Evolutionary conservation across 2,888 invertebrate species (phyloP).

Genomic region (Eupithecia subumbrata): DNA sequence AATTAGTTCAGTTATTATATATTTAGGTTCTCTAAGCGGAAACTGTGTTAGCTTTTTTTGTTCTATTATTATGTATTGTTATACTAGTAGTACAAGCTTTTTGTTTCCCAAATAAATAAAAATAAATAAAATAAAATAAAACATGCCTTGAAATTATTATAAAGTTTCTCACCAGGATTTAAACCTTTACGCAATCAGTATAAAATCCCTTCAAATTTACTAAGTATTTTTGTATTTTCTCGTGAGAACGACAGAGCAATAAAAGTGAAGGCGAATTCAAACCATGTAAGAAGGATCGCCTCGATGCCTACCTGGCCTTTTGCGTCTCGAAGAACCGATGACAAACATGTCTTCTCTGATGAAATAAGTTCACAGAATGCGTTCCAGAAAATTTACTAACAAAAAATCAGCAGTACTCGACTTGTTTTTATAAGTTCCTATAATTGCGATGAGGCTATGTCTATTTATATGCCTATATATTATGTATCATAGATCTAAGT

Average conservation of each 20-base stretch:
- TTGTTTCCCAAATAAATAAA: too few species aligned
- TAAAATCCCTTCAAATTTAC: conserved; percentile 15
- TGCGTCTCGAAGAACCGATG: conserved; percentile 49
- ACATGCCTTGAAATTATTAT: background rate
- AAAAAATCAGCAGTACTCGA: conserved; percentile 61
- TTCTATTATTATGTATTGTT: too few species aligned
- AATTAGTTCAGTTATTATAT: too few species aligned
- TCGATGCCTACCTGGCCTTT: conserved; percentile 49
- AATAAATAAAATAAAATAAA: too few species aligned
- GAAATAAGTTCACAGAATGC: conserved; percentile 67
- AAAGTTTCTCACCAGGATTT: background rate
- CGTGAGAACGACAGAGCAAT: conserved; percentile 37
- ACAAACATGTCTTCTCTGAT: conserved; percentile 61
- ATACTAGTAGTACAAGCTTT: too few species aligned
- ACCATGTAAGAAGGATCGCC: conserved; percentile 44
- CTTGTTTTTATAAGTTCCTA: conserved; percentile 63
- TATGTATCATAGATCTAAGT: conserved; percentile 42
- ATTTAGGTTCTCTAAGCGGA: too few species aligned
- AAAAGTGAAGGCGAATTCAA: conserved; percentile 44
- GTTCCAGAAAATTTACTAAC: conserved; percentile 57
- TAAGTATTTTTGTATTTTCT: conserved; percentile 30
- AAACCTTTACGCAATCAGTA: background rate
- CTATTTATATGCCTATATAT: too few species aligned
- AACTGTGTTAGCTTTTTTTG: too few species aligned
- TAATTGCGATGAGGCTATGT: conserved; percentile 57